Evolutionary conservation across 2,797 vertebrate species (phyloP), one percentile per base, ranked within the genome.

Genomic region (Propithecus deckenii): DNA sequence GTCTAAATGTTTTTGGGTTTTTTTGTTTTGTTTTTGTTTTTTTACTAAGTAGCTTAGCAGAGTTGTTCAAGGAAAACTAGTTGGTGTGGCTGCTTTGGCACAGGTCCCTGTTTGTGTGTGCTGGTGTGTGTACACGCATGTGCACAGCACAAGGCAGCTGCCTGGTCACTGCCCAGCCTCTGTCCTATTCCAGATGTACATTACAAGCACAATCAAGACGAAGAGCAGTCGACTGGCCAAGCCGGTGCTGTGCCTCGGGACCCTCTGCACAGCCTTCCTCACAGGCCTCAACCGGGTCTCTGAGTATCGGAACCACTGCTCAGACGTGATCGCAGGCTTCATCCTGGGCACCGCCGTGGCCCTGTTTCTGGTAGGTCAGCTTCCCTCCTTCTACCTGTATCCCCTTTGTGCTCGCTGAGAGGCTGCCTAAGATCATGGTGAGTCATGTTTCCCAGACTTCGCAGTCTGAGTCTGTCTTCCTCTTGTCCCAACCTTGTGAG

Each of bases 161-260:
- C n/a, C 50, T 4, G 28, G 38, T 91, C 48, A 94, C 81, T 72
- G 61, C 25, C 57, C 2, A 12, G 2, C 61, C 91, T 97, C 25
- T 48, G 4, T 50, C 97, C 86, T 83, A 4, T 90, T 98, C 86
- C 98, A 99, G 99, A 99, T 99, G 99, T 99, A 99, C 98, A 99
- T 99, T 98, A 99, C 99, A 98, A 99, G 99, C 99, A 99, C 99
- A 98, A 99, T 99, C 98, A 99, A 99, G 98, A 99, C 99, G 2
- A 99, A 99, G 98, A 99, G 99, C 97, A 99, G 99, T 97, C 99
- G 99, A 46, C 98, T 99, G 98, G 99, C 99, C 97, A 99, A 99
- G 97, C 99, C 99, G 0, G 99, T 99, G 88, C 99, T 99, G 89
- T 99, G 99, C 96, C 98, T 99, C 88, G 99, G 99, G 11, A 99